These are phyloP conservation scores for Xyrauchen texanus DNA, from an alignment of 2,113 vertebrate species.

Conservation along the genomic window DNA sequence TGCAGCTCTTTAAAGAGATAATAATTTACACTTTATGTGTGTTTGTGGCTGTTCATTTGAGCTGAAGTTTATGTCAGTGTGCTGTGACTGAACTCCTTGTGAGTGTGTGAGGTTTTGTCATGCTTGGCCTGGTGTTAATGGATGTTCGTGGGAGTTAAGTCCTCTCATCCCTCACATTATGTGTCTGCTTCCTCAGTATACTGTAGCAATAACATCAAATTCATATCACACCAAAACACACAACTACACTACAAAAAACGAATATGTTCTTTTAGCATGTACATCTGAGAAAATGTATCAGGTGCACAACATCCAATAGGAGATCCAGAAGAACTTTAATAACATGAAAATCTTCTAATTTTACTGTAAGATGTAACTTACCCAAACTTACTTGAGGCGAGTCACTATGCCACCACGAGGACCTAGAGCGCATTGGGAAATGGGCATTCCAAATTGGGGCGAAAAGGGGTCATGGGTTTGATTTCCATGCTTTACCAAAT, in stretches of 20 bases:
- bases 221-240: background rate
- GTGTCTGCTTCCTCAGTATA: conserved; percentile 26
- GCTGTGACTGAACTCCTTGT: background rate
- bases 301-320: background rate
- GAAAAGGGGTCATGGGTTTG: no score
- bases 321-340: no score
- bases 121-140: conserved; percentile 20
- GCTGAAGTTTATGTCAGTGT: background rate
- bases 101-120: conserved; percentile 1
- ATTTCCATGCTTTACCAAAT: no score
- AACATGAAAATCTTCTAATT: no score
- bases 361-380: no score
- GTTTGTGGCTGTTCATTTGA: background rate
- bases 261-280: background rate
- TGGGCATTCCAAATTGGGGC: no score
- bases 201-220: conserved; percentile 13
- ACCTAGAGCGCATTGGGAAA: no score
- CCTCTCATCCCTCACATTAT: conserved; percentile 52
- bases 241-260: background rate
- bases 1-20: no score
- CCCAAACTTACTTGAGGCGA: background rate
- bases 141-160: conserved; percentile 6
- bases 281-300: background rate
- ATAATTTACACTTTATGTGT: conserved; percentile 1
- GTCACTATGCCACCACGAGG: no score